Base-by-base conservation (phyloP, 2,113 vertebrate genomes). In the Muntiacus muntjak region DNA sequence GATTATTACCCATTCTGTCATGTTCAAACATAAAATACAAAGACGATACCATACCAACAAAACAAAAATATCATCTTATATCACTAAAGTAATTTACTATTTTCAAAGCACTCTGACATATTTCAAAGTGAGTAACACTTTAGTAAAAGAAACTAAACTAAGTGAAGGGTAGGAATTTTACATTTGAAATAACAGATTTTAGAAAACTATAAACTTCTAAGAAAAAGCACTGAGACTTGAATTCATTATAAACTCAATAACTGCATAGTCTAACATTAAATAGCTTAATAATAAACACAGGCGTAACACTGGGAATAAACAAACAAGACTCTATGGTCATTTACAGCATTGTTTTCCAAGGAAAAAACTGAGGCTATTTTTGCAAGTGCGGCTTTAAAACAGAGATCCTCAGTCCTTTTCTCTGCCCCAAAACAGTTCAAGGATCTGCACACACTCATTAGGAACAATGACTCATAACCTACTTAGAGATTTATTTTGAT, bases 401-500 rank as follows among this genome's bases (percentile, higher is more conserved):
- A 90, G 64, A 83, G 54, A 94, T 78, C 57, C 26, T 50, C 25
- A 55, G 57, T 64, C 30, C 87, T 93, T 82, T 92, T 58, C 40
- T 14, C 87, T 62, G 45, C 10, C n/a, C 78, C 60, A 1, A 23
- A 91, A 94, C 6, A 96, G 33, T 45, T 64, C 23, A 36, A 50
- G 54, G 79, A 71, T 57, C 86, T 28, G 25, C 28, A 94, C 12
- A 81, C 21, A 54, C 74, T 94, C 64, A 89, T 87, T 94, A 87
- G 58, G 50, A 89, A 79, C 81, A 71, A 36, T 93, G 62, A 91
- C 58, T 83, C 50, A 92, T 76, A 87, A 85, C 8, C 55, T 78
- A 97, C 43, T 89, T 93, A 79, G 62, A 94, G 94, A 93, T 36
- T 78, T 95, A 88, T 91, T 95, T 93, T 96, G 30, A 88, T 71